Evolutionary conservation across 2,113 vertebrate genomes (phyloP).

Genomic region (Phalacrocorax carbo): DNA sequence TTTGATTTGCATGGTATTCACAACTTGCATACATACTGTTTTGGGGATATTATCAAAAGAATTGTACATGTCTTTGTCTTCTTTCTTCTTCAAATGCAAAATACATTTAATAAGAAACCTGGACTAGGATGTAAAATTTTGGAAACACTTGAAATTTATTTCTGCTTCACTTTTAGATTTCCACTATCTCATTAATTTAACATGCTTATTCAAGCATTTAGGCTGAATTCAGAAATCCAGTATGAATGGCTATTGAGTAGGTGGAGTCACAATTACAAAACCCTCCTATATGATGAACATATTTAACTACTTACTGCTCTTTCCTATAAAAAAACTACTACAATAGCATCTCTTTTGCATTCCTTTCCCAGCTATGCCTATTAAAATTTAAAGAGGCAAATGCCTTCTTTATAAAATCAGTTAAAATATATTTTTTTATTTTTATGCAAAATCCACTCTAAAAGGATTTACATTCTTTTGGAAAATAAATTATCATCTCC

Average conservation of each 20-base stretch:
- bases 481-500: not conserved
- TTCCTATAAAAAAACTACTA: not conserved
- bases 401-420: not conserved
- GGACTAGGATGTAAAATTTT: not conserved
- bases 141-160: not conserved
- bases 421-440: not conserved
- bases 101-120: not conserved
- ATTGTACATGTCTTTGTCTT: not conserved
- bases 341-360: not conserved
- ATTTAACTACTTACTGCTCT: not conserved
- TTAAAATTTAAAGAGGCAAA: not conserved
- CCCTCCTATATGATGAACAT: accelerated
- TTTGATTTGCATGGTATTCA: not conserved
- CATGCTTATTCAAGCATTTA: not conserved
- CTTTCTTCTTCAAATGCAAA: not conserved
- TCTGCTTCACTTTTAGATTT: not conserved
- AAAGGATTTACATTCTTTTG: not conserved
- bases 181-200: not conserved
- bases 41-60: not conserved
- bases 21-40: not conserved
- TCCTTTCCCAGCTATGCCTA: not conserved
- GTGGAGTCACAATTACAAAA: not conserved
- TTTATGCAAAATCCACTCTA: not conserved
- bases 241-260: not conserved
- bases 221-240: not conserved